Conservation (phyloP, 30 jellyfish, hydroid and myxozoan species). For the Nemopilema nomurai region DNA sequence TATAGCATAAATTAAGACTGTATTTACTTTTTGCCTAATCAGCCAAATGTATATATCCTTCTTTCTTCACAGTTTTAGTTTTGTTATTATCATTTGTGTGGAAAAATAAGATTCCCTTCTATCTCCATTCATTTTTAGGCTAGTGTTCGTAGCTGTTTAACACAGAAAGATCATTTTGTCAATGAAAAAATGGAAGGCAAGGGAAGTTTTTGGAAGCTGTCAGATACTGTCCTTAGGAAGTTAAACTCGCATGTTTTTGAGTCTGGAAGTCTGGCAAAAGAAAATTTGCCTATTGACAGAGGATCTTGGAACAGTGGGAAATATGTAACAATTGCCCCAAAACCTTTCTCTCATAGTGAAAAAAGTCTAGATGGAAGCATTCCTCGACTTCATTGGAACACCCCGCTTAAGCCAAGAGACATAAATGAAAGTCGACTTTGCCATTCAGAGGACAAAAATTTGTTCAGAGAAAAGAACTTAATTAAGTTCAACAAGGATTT, state of each 20-base stretch:
- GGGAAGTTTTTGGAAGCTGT: constrained; percentile 21
- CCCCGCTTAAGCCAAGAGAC: background rate
- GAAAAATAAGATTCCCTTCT: too few species aligned
- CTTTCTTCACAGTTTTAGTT: too few species aligned
- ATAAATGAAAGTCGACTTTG: constrained; percentile 1
- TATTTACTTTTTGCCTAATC: too few species aligned
- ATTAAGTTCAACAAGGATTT: too few species aligned
- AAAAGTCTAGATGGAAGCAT: constrained; percentile 15
- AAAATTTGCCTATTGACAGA: background rate
- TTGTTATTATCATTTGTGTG: too few species aligned
- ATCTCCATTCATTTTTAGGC: constrained; percentile 11
- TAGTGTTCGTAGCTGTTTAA: constrained; percentile 39
- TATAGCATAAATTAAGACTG: too few species aligned
- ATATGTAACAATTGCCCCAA: constrained; percentile 37
- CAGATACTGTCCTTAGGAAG: background rate
- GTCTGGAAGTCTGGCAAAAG: background rate
- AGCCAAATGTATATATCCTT: too few species aligned
- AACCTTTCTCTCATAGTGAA: background rate
- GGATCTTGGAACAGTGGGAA: constrained; percentile 11
- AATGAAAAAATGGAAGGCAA: background rate
- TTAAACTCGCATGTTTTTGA: constrained; percentile 2
- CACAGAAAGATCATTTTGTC: constrained; percentile 27
- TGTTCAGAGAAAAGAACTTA: background rate
- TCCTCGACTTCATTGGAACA: background rate
- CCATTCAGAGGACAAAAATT: constrained; percentile 12